Evolutionary conservation across 2,797 vertebrate genomes (phyloP), one percentile per base, ranked within the genome.

Genomic region (Apogon hyalosoma): DNA sequence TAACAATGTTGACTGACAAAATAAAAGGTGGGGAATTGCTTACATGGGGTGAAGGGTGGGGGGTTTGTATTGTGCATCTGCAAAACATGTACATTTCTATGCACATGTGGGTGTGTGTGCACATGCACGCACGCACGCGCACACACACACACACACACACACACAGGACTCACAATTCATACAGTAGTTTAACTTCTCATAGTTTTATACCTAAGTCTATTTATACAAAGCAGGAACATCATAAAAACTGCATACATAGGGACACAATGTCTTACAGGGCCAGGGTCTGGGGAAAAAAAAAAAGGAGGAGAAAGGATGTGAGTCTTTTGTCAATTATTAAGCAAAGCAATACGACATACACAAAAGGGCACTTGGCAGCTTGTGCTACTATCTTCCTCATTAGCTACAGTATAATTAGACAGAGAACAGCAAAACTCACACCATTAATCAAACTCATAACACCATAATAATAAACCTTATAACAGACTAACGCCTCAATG

Each of bases 1-100:
- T 58, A 58, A 79, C 48, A 69, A 62, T 49, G 59, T 46, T 69
- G 69, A 79, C 42, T 54, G 16, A 70, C 49, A 59, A 75, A 82
- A 59, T 47, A 60, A 18, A 15, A 63, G 51, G 56, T 18, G 55
- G 43, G 24, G 5, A 43, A 59, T 21, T 63, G 43, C 19, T 28
- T 48, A 28, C 11, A 57, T 11, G 14, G 14, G 15, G 18, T 21
- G 54, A 28, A 6, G 28, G 13, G 51, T 13, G 55, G 38, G 24
- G 11, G 3, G 18, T 4, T 4, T 28, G 4, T 13, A 16, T 10
- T 68, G 53, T 63, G 46, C 40, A 13, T 50, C 14, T 33, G 24
- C 1, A 19, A 41, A 38, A 2, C 7, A 9, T 49, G 24, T 28
- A 28, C 5, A 4, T 28, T 28, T 28, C 24, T 28, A 6, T 28